These are phyloP conservation scores for Lasius fuliginosus DNA, from an alignment of 2,888 invertebrate species.

Conservation along the genomic window DNA sequence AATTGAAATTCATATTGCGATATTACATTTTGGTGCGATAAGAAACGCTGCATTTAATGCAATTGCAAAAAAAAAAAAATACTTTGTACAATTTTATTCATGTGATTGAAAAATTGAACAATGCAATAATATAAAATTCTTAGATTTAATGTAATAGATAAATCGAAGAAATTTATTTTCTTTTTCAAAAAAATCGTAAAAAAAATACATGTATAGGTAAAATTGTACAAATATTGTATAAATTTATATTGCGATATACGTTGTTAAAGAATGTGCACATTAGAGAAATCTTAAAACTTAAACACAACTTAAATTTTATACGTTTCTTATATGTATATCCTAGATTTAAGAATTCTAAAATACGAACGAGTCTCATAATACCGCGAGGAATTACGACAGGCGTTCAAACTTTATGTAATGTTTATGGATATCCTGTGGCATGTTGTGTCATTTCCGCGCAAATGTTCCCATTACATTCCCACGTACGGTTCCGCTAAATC, in stretches of 20 bases:
- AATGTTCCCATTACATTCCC: slow-evolving; percentile 20
- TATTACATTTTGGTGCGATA: neutral
- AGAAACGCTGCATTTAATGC: neutral
- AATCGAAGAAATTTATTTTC: neutral
- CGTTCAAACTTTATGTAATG: slow-evolving; percentile 26
- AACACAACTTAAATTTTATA: neutral
- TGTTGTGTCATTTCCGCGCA: slow-evolving; percentile 41
- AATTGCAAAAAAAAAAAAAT: neutral
- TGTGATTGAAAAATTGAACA: neutral
- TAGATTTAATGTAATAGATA: neutral
- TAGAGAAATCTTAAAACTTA: neutral
- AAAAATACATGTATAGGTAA: neutral
- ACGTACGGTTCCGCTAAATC: neutral
- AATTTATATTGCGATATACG: neutral
- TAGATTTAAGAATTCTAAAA: neutral
- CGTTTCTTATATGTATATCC: neutral
- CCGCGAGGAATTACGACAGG: slow-evolving; percentile 2
- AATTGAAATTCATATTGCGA: neutral
- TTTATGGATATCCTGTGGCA: neutral
- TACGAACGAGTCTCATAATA: neutral
- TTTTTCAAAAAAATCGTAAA: neutral
- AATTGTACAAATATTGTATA: neutral
- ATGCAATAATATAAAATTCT: neutral
- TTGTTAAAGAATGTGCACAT: neutral
- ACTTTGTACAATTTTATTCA: neutral